A percentile compares a stretch with the other conserved stretches of the same genome.
phyloP scores from a whole-genome alignment of 2,113 vertebrate genomes.

The Phylloscopus whistleri region DNA sequence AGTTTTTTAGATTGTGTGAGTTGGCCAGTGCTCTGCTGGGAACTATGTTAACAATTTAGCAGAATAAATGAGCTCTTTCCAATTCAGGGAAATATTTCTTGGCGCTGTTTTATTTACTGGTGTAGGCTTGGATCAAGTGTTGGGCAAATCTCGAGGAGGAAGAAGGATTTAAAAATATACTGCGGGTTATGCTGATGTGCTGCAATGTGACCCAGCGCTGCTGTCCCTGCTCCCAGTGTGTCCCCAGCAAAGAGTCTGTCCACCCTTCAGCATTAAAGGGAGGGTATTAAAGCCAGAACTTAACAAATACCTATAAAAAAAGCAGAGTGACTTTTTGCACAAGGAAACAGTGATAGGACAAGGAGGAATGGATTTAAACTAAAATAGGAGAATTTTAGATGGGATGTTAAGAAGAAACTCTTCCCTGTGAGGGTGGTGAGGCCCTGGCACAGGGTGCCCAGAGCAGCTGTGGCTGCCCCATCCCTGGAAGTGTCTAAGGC shows the following conservation, averaged over 20 bases:
- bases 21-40: not conserved
- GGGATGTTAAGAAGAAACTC: not conserved
- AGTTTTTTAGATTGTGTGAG: not conserved
- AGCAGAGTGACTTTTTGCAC: not conserved
- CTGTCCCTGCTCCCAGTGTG: not conserved
- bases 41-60: not conserved
- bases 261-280: not conserved
- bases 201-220: not conserved
- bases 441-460: not conserved
- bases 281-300: not conserved
- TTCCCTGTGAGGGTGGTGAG: not conserved
- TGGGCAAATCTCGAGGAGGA: not conserved
- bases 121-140: not conserved
- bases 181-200: not conserved
- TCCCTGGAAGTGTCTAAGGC: not conserved
- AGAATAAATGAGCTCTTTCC: not conserved
- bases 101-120: not conserved
- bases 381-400: not conserved
- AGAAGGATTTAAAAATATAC: not conserved
- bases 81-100: not conserved
- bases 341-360: not conserved
- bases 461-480: not conserved
- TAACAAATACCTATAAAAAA: not conserved
- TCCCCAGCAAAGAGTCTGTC: not conserved
- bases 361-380: not conserved